These are phyloP conservation scores for Julus scanicus DNA, from an alignment of 2,888 invertebrate genomes.

Conservation along the genomic window DNA sequence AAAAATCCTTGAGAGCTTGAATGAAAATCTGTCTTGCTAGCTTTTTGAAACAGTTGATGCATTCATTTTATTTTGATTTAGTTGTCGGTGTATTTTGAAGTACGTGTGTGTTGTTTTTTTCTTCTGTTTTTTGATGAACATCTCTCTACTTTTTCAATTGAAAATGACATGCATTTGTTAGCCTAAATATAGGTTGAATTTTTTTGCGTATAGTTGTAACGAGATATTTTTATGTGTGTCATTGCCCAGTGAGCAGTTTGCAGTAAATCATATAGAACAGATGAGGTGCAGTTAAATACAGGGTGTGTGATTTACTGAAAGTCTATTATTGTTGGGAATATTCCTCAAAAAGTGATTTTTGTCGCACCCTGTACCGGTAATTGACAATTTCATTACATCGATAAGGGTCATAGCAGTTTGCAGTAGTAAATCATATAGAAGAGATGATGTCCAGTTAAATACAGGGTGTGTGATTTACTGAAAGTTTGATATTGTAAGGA, in stretches of 20 bases:
- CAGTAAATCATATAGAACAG: neutral
- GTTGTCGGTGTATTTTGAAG: neutral
- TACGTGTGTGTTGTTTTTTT: neutral
- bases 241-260: neutral
- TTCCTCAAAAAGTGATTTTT: too few species aligned
- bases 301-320: too few species aligned
- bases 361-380: too few species aligned
- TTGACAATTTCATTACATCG: too few species aligned
- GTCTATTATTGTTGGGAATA: too few species aligned
- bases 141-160: neutral
- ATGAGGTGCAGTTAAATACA: too few species aligned
- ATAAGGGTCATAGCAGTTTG: too few species aligned
- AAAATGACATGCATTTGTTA: neutral
- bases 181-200: constrained; percentile 16
- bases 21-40: neutral
- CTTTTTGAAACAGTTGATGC: neutral
- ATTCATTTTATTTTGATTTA: neutral
- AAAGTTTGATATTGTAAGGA: too few species aligned
- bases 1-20: neutral
- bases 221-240: constrained; percentile 3
- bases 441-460: too few species aligned
- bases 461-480: too few species aligned
- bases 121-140: neutral
- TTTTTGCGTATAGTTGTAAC: neutral
- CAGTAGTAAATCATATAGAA: too few species aligned